Base-by-base conservation (phyloP, 2,113 vertebrate genomes). In the Rhinichthys klamathensis region DNA sequence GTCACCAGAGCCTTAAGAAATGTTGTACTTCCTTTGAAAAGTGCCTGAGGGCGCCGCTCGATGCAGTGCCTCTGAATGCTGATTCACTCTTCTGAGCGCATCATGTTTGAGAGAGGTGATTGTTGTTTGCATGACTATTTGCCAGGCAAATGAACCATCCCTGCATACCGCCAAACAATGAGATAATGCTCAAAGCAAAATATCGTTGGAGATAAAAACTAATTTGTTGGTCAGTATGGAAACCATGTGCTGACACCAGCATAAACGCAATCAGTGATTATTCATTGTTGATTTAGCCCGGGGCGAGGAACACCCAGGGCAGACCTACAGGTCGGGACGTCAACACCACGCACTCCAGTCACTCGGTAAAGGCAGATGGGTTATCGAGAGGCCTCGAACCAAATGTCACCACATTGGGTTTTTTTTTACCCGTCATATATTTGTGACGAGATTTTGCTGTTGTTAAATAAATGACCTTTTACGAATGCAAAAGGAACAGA, bases 71-170 rank as follows among this genome's bases (percentile, higher is more conserved):
- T 51, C 35, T 1, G 7, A 58, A 60, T 38, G 38, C 18, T 84
- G 58, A 56, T 18, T 11, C 54, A 44, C 49, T 51, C 54, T 75
- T n/a, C 11, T 16, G 69, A 80, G 41, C 16, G 35, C 63, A 81
- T 69, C 35, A 4, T 46, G 46, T 79, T 82, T 58, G 35, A 58
- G 44, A 25, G 16, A 69, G 75, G 58, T 84, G 82, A 86, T 82
- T 73, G 72, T 51, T 84, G 54, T 89, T 87, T 87, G 85, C 84
- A 85, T 88, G 63, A 38, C 51, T 60, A 90, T 90, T 90, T 90
- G 83, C 82, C 83, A 80, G 87, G 83, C 74, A 88, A 90, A 85
- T 70, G 8, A 1, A 3, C 51, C 51, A 83, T 61, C 86, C 61
- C 51, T 61, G 44, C 49, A 60, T 84, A 41, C 21, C 70, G 65